A percentile compares a stretch with the other conserved stretches of the same genome.
These are phyloP conservation scores for Phoeniculus purpureus DNA, from an alignment of 2,797 vertebrate genomes.

Conservation along the genomic window DNA sequence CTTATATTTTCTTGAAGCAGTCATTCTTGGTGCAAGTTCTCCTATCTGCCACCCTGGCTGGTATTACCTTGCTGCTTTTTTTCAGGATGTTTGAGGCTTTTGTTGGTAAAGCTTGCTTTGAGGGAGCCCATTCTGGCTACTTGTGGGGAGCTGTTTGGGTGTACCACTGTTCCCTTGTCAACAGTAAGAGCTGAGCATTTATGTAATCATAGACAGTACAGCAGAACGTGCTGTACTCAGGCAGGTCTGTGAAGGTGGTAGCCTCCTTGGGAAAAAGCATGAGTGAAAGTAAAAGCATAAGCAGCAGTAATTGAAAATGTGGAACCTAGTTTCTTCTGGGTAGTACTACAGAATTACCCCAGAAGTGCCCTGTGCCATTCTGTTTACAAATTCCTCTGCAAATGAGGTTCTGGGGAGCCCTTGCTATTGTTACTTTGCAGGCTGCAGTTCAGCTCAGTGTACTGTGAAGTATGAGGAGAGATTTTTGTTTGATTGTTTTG, in stretches of 20 bases:
- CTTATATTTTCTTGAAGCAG: background rate
- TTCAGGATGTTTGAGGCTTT: background rate
- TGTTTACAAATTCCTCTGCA: background rate
- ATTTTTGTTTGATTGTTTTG: background rate
- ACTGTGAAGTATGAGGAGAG: background rate
- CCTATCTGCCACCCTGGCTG: background rate
- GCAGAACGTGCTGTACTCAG: background rate
- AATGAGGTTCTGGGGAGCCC: background rate
- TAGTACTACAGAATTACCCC: background rate
- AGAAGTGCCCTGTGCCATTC: background rate
- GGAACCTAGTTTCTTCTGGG: background rate
- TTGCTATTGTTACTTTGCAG: constrained; percentile 1
- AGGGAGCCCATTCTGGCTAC: background rate
- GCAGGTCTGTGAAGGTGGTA: background rate
- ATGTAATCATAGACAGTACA: background rate
- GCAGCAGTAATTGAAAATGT: background rate
- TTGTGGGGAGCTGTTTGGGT: background rate
- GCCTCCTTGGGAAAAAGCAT: background rate
- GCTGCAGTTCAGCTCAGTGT: background rate
- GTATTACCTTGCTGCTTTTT: background rate
- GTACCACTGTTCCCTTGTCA: background rate
- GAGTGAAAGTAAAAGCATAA: background rate
- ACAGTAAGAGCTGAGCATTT: background rate
- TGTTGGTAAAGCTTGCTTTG: background rate
- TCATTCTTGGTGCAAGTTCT: background rate